These are phyloP conservation scores for Eleutherodactylus coqui DNA, from an alignment of 2,797 vertebrate genomes.

Conservation along the genomic window DNA sequence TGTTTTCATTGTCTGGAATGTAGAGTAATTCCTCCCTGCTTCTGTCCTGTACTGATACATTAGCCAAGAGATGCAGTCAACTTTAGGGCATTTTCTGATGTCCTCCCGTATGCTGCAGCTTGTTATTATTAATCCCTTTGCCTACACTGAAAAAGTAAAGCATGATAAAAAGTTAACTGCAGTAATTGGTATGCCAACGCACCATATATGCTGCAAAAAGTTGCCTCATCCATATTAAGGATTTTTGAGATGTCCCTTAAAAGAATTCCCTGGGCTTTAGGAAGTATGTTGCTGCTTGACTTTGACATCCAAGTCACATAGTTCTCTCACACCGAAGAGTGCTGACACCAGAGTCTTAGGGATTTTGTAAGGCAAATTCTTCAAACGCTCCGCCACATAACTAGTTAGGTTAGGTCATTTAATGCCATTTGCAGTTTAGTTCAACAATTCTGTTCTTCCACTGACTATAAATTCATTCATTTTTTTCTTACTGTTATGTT, in stretches of 20 bases:
- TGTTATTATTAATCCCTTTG: background rate
- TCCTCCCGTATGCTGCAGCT: too few relatives aligned
- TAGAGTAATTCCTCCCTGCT: background rate
- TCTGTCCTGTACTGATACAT: background rate
- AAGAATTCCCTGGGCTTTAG: background rate
- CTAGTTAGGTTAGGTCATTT: slow-evolving; percentile 27
- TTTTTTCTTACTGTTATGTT: background rate
- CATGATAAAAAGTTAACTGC: background rate
- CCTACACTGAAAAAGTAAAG: background rate
- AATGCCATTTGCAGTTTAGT: slow-evolving; percentile 32
- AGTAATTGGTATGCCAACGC: background rate
- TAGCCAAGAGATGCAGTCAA: background rate
- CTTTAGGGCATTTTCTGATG: background rate
- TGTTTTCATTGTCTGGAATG: background rate
- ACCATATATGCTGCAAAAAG: background rate
- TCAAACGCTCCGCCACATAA: slow-evolving; percentile 32
- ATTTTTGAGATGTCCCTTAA: background rate
- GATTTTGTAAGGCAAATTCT: slow-evolving; percentile 46
- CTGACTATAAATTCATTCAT: slow-evolving; percentile 21
- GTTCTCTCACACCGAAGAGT: slow-evolving; percentile 12
- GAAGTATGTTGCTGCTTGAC: background rate
- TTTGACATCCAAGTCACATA: slow-evolving; percentile 48
- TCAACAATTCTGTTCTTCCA: slow-evolving; percentile 9
- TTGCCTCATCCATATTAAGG: background rate
- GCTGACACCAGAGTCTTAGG: slow-evolving; percentile 35